Percentiles rank a stretch among this genome's conserved stretches.
phyloP scores from a whole-genome alignment of 2,113 vertebrate species.

The Callipepla squamata region DNA sequence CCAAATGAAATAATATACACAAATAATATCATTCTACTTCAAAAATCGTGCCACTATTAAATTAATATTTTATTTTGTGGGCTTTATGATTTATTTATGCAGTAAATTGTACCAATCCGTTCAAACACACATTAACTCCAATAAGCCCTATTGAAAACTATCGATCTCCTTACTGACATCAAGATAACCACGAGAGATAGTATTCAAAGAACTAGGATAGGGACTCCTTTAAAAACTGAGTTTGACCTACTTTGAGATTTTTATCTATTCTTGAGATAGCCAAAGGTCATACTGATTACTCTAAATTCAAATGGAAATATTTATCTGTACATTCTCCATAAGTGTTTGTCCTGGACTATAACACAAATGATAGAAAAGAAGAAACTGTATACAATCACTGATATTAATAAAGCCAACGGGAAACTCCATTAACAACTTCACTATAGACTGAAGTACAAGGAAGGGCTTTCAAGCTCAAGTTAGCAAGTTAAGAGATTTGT shows the following conservation, averaged over 20 bases:
- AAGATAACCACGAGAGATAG: fast-evolving
- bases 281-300: background rate
- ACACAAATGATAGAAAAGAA: too few species aligned
- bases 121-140: background rate
- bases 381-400: background rate
- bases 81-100: background rate
- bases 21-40: background rate
- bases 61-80: background rate
- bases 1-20: background rate
- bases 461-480: background rate
- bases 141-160: background rate
- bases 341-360: background rate
- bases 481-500: background rate
- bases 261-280: background rate
- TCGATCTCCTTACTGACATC: background rate
- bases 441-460: background rate
- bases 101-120: background rate
- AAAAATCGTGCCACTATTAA: background rate
- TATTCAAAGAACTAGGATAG: fast-evolving
- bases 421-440: background rate
- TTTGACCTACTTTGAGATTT: background rate
- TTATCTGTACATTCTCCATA: background rate
- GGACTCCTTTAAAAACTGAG: fast-evolving
- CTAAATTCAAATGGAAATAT: background rate
- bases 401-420: background rate